phyloP scores from a whole-genome alignment of 2,113 vertebrate species.

The Dermatemys mawii region DNA sequence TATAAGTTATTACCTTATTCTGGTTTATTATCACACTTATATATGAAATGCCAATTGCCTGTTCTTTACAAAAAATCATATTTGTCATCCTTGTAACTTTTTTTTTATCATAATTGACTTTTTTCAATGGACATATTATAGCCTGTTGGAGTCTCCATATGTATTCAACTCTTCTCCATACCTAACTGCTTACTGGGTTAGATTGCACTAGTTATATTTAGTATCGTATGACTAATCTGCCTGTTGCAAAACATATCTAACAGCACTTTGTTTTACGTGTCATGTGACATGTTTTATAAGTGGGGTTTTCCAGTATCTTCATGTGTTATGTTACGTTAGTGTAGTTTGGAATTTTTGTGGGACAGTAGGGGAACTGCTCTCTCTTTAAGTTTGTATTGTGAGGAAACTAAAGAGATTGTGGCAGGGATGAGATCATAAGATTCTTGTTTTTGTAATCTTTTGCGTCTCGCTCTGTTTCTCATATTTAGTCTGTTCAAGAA shows the following conservation, averaged over 20 bases:
- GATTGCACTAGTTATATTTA: neutral
- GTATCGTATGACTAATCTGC: neutral
- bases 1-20: conserved; percentile 37
- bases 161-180: neutral
- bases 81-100: conserved; percentile 48
- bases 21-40: conserved; percentile 48
- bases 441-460: neutral
- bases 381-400: neutral
- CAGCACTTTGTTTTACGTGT: neutral
- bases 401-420: neutral
- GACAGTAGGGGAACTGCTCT: neutral
- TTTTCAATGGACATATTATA: neutral
- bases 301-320: neutral
- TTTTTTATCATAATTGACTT: conserved; percentile 17
- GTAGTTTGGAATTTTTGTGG: neutral
- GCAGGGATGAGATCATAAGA: neutral
- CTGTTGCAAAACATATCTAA: neutral
- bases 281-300: neutral
- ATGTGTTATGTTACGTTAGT: neutral
- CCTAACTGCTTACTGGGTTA: neutral
- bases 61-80: conserved; percentile 23
- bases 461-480: neutral
- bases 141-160: neutral
- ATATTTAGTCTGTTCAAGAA: neutral
- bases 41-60: conserved; percentile 24